Evolutionary conservation across 2,113 vertebrate species (phyloP), one percentile per base, ranked within the genome.

Genomic region (Aleadryas rufinucha): DNA sequence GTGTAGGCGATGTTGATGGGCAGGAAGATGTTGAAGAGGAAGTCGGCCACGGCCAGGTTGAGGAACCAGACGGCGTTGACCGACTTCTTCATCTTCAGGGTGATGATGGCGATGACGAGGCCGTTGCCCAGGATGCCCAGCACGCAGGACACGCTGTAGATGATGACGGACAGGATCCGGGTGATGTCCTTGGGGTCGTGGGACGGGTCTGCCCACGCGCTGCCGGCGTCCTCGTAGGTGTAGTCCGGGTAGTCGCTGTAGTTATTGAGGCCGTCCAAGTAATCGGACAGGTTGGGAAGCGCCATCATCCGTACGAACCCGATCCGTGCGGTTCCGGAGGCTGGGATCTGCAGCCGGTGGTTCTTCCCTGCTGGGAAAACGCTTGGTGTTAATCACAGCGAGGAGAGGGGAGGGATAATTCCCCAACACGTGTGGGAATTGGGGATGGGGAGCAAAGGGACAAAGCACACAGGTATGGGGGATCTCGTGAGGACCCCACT

Each of bases 41-140:
- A 99, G 94, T 99, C 99, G 0, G 99, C 99, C 23, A 99, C 90
- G 0, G 99, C 99, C 71, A 99, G 94, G 94, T 99, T 99, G 89
- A 99, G 97, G 91, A 99, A 99, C 99, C 99, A 99, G 76, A 99
- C 93, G 4, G 98, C 99, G 63, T 99, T 99, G 89, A 99, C 98
- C 0, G 99, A 98, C 93, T 96, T 99, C 97, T 98, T 99, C 98
- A 99, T 99, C 98, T 98, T 99, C 52, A 98, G 98, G 27, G 97
- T 98, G 44, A 98, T 97, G 13, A 99, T 98, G 92, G 98, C 97
- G 20, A 99, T 99, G 60, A 99, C 99, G 7, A 99, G 65, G 15
- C 97, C 98, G 0, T 99, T 99, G 35, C 99, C 99, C 59, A 97
- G 91, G 41, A 99, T 87, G 15, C 99, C 99, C n/a, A 99, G 96